Conservation (phyloP, 2,888 invertebrate genomes). For the Sinentomon sp. region DNA sequence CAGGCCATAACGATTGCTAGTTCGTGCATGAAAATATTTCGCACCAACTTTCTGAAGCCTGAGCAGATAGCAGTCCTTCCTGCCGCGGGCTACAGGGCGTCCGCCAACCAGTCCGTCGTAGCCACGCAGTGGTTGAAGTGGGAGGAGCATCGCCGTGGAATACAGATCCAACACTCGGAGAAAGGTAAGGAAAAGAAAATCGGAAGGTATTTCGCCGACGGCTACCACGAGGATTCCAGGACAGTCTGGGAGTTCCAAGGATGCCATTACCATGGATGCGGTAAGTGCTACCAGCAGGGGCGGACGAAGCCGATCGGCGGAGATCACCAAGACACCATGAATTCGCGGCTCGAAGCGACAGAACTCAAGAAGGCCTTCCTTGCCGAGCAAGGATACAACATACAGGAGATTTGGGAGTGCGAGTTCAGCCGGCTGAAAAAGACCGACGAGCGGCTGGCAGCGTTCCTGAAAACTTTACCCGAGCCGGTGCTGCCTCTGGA, state of each 20-base stretch:
- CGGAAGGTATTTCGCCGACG: too few relatives aligned
- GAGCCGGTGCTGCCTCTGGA: conserved; percentile 13
- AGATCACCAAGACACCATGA: conserved; percentile 8
- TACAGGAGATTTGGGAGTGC: conserved; percentile 15
- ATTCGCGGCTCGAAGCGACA: conserved; percentile 9
- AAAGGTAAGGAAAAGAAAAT: too few relatives aligned
- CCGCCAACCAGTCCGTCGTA: conserved; percentile 1
- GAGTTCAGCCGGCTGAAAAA: conserved; percentile 12
- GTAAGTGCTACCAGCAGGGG: conserved; percentile 7
- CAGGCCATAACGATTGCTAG: conserved; percentile 8
- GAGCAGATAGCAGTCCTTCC: conserved; percentile 7
- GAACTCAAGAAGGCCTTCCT: conserved; percentile 8
- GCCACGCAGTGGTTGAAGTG: conserved; percentile 4
- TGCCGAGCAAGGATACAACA: conserved; percentile 9
- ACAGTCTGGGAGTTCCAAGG: conserved; percentile 14
- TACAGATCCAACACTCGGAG: conserved; percentile 3
- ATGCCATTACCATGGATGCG: conserved; percentile 14
- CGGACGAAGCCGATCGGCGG: neutral
- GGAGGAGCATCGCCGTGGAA: too few relatives aligned
- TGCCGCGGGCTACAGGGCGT: conserved; percentile 6
- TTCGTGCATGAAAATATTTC: conserved; percentile 7
- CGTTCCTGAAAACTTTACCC: conserved; percentile 7
- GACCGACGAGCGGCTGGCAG: conserved; percentile 6
- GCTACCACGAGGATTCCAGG: too few relatives aligned
- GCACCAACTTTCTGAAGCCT: conserved; percentile 2